These are phyloP conservation scores for Cecropterus lyciades DNA, from an alignment of 1,140 invertebrate genomes.

Conservation along the genomic window DNA sequence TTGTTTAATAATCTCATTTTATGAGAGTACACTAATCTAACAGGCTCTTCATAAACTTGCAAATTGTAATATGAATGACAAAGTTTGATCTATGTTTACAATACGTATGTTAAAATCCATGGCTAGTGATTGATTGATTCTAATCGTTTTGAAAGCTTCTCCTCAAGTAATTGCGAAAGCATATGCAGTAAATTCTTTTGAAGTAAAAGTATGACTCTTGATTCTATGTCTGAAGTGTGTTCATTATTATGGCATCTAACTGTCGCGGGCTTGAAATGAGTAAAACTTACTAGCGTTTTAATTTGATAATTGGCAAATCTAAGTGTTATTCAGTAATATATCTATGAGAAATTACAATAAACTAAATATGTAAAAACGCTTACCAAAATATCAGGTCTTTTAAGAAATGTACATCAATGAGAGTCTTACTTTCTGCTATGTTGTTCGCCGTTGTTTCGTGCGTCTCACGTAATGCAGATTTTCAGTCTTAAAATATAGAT, in stretches of 20 bases:
- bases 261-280: no score
- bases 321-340: no score
- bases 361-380: no score
- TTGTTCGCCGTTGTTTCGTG: no score
- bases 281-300: no score
- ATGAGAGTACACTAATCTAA: constrained; percentile 5
- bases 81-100: no score
- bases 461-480: no score
- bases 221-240: neutral
- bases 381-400: no score
- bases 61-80: neutral
- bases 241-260: neutral
- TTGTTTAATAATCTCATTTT: neutral
- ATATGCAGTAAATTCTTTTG: neutral
- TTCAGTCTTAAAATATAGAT: no score
- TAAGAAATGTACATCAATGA: no score
- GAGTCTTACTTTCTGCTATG: no score
- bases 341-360: neutral
- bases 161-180: neutral
- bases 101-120: neutral
- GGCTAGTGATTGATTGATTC: neutral
- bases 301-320: no score
- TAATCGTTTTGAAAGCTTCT: neutral
- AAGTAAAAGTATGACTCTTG: constrained; percentile 1
- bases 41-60: constrained; percentile 13